phyloP scores from a whole-genome alignment of 2,888 invertebrate species.

The Sthenelais limicola region DNA sequence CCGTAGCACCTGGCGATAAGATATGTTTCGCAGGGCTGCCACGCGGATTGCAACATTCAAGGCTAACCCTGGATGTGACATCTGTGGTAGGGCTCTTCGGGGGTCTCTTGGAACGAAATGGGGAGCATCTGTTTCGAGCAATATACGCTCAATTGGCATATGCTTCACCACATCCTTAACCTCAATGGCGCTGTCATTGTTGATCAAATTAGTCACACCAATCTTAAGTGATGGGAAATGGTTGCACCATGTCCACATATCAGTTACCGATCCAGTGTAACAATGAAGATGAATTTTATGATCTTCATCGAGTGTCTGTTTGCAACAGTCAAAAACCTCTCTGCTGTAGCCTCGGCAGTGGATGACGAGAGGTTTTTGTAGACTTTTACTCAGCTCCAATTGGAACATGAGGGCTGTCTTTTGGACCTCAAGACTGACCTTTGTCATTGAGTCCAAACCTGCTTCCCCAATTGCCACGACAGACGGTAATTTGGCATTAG shows the following conservation, averaged over 20 bases:
- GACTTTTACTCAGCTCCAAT: background rate
- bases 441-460: background rate
- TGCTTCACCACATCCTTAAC: background rate
- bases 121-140: slow-evolving; percentile 5
- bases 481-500: no score
- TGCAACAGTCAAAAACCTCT: background rate
- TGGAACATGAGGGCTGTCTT: background rate
- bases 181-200: background rate
- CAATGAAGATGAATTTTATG: background rate
- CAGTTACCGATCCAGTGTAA: background rate
- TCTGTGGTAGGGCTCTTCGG: background rate
- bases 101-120: background rate
- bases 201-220: background rate
- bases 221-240: background rate
- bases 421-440: background rate
- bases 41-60: background rate
- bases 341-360: background rate
- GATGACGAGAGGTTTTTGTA: background rate
- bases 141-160: background rate
- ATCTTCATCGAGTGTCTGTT: background rate
- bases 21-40: no score
- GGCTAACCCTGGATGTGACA: background rate
- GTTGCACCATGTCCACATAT: background rate
- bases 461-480: slow-evolving; percentile 5
- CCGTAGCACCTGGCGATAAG: background rate